These are phyloP conservation scores for Antennarius striatus DNA, from an alignment of 2,113 vertebrate genomes.

Conservation along the genomic window DNA sequence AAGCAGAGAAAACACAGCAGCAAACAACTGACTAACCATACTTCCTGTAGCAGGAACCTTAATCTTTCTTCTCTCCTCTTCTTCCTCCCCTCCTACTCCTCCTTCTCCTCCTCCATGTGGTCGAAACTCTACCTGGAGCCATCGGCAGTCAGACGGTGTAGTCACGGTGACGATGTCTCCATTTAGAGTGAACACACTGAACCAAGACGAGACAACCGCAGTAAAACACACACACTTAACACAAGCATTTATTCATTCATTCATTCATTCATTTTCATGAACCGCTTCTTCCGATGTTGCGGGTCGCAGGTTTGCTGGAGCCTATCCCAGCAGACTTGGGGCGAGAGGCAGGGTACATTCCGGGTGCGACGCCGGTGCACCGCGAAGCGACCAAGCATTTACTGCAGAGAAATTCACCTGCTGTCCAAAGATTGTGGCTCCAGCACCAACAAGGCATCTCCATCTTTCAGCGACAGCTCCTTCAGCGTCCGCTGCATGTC, in stretches of 20 bases:
- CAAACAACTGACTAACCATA: conserved; percentile 79
- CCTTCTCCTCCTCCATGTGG: conserved; percentile 47
- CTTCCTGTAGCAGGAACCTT: conserved; percentile 84
- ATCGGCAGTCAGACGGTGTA: conserved; percentile 83
- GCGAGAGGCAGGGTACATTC: no score
- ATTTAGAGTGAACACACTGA: conserved; percentile 73
- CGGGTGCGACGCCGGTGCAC: no score
- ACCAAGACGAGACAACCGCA: background rate
- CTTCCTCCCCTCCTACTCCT: conserved; percentile 40
- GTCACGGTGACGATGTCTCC: conserved; percentile 80
- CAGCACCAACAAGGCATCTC: conserved; percentile 85
- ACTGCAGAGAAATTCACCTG: conserved; percentile 75
- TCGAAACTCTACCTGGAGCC: conserved; percentile 88
- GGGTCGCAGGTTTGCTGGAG: no score
- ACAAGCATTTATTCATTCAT: no score
- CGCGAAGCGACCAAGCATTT: background rate
- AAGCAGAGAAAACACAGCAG: conserved; percentile 13
- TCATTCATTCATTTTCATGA: no score
- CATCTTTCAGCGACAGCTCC: conserved; percentile 84
- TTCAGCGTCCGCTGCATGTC: conserved; percentile 85
- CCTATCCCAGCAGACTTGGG: no score
- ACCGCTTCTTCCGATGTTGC: no score
- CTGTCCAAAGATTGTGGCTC: conserved; percentile 78
- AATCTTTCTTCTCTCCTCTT: conserved; percentile 71
- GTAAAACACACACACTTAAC: background rate